phyloP scores from a whole-genome alignment of 2,888 invertebrate species.

The Epinotia ramella region DNA sequence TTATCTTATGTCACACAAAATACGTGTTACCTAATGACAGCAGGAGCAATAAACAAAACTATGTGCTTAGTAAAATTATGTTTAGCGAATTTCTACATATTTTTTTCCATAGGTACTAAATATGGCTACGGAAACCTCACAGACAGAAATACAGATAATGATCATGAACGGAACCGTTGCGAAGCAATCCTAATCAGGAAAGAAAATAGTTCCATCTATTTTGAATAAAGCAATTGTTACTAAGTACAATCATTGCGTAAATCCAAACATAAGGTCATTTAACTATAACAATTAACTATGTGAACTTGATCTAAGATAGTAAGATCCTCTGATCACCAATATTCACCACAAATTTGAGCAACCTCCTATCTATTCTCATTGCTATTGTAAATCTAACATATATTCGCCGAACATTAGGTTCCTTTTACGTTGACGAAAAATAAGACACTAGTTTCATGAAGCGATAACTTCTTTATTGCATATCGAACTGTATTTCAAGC shows the following conservation, averaged over 20 bases:
- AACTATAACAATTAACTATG: conserved; percentile 44
- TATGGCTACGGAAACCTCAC: not conserved
- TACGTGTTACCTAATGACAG: too few species aligned
- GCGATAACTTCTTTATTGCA: not conserved
- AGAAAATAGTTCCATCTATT: conserved; percentile 15
- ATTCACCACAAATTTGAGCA: conserved; percentile 22
- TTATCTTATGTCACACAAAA: too few species aligned
- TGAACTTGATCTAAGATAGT: conserved; percentile 43
- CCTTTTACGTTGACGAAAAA: not conserved
- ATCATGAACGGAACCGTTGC: conserved; percentile 2
- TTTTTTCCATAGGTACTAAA: not conserved
- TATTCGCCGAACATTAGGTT: not conserved
- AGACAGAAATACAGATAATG: not conserved
- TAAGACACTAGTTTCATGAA: not conserved
- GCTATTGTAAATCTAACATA: not conserved
- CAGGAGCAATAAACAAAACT: too few species aligned
- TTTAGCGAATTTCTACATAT: too few species aligned
- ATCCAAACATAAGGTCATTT: conserved; percentile 41
- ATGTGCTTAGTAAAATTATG: too few species aligned
- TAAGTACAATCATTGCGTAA: conserved; percentile 37
- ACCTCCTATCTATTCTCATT: not conserved
- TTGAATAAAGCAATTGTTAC: conserved; percentile 30
- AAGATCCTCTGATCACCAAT: conserved; percentile 52
- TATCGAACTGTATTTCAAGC: not conserved
- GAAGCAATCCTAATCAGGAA: not conserved